phyloP scores from a whole-genome alignment of 2,113 vertebrate genomes.

The Potamarius usumacintae region DNA sequence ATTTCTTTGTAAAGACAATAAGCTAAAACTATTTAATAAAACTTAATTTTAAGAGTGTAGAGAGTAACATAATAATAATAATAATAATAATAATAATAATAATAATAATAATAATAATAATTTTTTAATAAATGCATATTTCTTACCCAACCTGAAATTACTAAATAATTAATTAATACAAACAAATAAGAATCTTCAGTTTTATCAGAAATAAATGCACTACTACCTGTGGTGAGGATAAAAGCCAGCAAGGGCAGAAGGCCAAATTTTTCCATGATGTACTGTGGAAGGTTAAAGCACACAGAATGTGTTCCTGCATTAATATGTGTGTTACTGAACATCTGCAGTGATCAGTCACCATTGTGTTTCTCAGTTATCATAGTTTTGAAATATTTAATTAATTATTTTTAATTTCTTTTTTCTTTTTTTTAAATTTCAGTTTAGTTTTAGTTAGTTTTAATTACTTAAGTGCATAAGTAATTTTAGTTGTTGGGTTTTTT shows the following conservation, averaged over 20 bases:
- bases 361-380: background rate
- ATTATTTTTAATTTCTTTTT: too few species aligned
- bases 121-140: background rate
- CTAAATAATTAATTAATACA: background rate
- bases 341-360: conserved; percentile 58
- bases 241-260: conserved; percentile 44
- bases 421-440: too few species aligned
- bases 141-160: background rate
- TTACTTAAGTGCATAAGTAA: too few species aligned
- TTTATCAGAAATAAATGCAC: background rate
- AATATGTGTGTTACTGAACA: conserved; percentile 66
- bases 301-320: background rate
- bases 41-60: background rate
- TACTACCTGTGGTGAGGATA: conserved; percentile 68
- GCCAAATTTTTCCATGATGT: conserved; percentile 56
- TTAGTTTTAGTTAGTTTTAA: too few species aligned
- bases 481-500: too few species aligned
- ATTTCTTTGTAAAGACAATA: background rate
- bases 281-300: background rate
- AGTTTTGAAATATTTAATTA: too few species aligned
- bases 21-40: background rate
- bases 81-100: background rate
- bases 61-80: background rate
- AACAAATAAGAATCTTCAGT: background rate
- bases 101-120: too few species aligned